These are phyloP conservation scores for Spicauda simplicius DNA, from an alignment of 2,888 invertebrate genomes.

Conservation along the genomic window DNA sequence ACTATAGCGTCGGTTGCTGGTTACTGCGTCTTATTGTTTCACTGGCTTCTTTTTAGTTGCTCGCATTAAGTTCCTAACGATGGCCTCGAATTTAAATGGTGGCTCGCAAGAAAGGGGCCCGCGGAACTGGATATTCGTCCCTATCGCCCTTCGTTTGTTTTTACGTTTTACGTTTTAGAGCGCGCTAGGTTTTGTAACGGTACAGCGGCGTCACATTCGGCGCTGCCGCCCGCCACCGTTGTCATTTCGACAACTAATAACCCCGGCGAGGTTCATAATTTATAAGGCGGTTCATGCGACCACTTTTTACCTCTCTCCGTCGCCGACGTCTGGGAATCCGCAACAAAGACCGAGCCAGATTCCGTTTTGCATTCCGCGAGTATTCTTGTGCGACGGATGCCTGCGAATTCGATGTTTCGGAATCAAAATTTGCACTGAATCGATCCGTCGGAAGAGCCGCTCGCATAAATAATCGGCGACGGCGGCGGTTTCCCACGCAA, in stretches of 20 bases:
- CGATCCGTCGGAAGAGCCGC: constrained; percentile 56
- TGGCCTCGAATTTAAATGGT: constrained; percentile 63
- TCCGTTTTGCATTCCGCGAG: constrained; percentile 79
- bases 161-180: constrained; percentile 45
- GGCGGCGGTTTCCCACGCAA: constrained; percentile 51
- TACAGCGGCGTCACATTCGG: constrained; percentile 60
- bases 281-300: constrained; percentile 73
- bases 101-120: constrained; percentile 56
- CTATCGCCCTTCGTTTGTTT: constrained; percentile 68
- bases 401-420: constrained; percentile 64
- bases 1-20: constrained; percentile 19
- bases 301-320: constrained; percentile 74
- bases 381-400: constrained; percentile 65
- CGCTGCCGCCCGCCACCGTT: constrained; percentile 49
- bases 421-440: constrained; percentile 63
- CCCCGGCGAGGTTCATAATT: constrained; percentile 70
- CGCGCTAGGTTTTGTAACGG: constrained; percentile 72
- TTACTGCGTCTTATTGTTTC: constrained; percentile 35
- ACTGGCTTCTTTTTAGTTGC: constrained; percentile 30
- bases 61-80: constrained; percentile 48
- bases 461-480: constrained; percentile 48
- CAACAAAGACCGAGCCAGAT: constrained; percentile 77
- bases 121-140: constrained; percentile 64
- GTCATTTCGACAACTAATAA: constrained; percentile 78
- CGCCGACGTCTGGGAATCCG: constrained; percentile 82